Base-by-base conservation (phyloP, 2,888 invertebrate species). In the Colletes collaris region DNA sequence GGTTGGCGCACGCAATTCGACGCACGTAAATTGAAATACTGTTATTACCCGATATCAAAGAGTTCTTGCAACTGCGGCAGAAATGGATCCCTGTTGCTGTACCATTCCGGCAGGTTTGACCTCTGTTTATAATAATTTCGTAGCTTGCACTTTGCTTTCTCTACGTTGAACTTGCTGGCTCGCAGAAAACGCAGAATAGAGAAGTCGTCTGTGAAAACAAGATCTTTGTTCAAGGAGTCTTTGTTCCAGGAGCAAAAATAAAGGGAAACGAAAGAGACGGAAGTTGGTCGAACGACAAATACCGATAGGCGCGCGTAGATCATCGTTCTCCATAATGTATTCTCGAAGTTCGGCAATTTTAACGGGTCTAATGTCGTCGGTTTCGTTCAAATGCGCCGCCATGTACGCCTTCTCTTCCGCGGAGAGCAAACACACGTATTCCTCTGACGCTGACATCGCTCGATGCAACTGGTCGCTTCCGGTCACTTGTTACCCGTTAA, bases 121-220 rank as follows among this genome's bases (percentile, higher is more conserved):
- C 94, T 93, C 93, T 96, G 95, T 59, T 92, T 92, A 86, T 95
- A 95, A 89, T 94, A 95, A 92, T 94, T 94, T 77, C 89, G 92
- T 6, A 96, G 88, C 89, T 95, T 96, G 65, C 86, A 90, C 87
- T 95, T 95, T 1, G 95, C 93, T 82, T 93, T 94, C 3, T 95
- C 94, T 4, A 94, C 74, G 86, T 95, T 93, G 87, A 94, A 95
- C 91, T 96, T 96, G 87, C 95, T 95, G 44, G 94, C 94, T 59
- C 95, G 93, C 64, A 96, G 88, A 89, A 96, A 96, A 27, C 94
- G 93, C 27, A 95, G 82, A 68, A 96, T 93, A 60, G 93, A 93
- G 77, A 94, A 92, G 49, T 93, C 93, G 81, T 95, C 94, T 87
- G 90, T 50, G 68, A 58, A 60, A 59, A 65, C 11, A 35, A 67